Conservation (phyloP, 2,797 vertebrate genomes). For the Clamator glandarius region DNA sequence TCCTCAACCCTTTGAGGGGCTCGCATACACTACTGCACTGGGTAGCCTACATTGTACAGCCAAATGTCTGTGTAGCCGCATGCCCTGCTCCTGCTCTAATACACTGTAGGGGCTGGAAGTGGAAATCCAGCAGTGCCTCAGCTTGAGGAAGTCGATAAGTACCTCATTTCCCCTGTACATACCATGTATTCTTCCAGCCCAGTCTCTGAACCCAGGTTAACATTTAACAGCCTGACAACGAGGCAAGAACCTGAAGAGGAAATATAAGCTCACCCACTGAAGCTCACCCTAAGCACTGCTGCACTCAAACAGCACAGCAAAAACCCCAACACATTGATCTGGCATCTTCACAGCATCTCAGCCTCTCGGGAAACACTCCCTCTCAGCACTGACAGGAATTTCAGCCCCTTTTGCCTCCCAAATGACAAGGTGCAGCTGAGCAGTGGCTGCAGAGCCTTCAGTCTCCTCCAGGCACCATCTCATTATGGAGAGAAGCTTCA, state of each 20-base stretch:
- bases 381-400: not conserved
- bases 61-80: rapidly evolving
- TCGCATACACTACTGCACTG: not conserved
- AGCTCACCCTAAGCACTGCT: not conserved
- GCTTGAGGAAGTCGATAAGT: not conserved
- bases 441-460: not conserved
- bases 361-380: not conserved
- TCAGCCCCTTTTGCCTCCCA: not conserved
- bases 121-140: not conserved
- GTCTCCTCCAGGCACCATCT: not conserved
- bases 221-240: not conserved
- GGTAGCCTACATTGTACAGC: not conserved
- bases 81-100: not conserved
- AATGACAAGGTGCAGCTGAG: rapidly evolving
- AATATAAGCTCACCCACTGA: rapidly evolving
- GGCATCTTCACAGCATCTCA: rapidly evolving
- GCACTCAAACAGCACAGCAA: not conserved
- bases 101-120: rapidly evolving
- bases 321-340: rapidly evolving
- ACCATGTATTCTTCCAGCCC: not conserved
- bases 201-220: not conserved
- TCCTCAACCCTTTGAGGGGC: not conserved
- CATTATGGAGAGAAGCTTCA: too few species aligned
- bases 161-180: not conserved
- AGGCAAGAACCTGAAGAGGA: not conserved